Evolutionary conservation across 2,888 invertebrate genomes (phyloP).

Genomic region (Apodemia duryi): DNA sequence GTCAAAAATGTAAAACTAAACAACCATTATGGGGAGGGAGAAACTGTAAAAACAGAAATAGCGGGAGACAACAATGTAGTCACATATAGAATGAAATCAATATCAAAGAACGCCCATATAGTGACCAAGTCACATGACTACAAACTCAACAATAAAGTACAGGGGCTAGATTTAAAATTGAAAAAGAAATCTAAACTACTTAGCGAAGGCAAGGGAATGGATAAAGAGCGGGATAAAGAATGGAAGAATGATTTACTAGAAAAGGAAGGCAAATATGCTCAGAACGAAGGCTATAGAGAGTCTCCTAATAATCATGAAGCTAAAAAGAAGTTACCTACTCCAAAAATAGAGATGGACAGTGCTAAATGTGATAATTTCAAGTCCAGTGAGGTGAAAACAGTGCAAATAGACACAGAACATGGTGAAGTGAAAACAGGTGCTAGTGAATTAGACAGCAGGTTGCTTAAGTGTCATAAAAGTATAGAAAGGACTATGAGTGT

Average conservation of each 20-base stretch:
- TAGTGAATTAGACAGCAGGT: constrained; percentile 61
- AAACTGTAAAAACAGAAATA: constrained; percentile 63
- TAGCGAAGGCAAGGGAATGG: constrained; percentile 50
- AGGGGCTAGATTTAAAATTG: constrained; percentile 53
- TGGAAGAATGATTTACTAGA: constrained; percentile 79
- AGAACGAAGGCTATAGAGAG: constrained; percentile 76
- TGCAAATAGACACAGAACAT: constrained; percentile 57
- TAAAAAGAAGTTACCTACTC: constrained; percentile 68
- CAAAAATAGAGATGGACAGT: constrained; percentile 56
- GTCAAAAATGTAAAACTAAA: constrained; percentile 61
- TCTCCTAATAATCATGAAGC: constrained; percentile 58
- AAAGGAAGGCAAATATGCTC: constrained; percentile 75
- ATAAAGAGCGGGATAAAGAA: constrained; percentile 72
- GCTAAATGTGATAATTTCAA: constrained; percentile 61
- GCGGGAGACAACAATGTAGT: constrained; percentile 62
- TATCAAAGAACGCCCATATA: constrained; percentile 72
- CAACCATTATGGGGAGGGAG: constrained; percentile 58
- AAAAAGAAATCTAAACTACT: constrained; percentile 67
- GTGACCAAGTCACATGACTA: constrained; percentile 70
- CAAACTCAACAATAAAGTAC: constrained; percentile 57
- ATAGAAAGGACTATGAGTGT: constrained; percentile 66
- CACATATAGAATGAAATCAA: constrained; percentile 65
- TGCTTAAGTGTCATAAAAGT: constrained; percentile 59
- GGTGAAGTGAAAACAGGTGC: constrained; percentile 56
- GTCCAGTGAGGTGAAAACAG: constrained; percentile 58